phyloP scores from a whole-genome alignment of 2,888 invertebrate genomes.

The Tetragnatha montana region DNA sequence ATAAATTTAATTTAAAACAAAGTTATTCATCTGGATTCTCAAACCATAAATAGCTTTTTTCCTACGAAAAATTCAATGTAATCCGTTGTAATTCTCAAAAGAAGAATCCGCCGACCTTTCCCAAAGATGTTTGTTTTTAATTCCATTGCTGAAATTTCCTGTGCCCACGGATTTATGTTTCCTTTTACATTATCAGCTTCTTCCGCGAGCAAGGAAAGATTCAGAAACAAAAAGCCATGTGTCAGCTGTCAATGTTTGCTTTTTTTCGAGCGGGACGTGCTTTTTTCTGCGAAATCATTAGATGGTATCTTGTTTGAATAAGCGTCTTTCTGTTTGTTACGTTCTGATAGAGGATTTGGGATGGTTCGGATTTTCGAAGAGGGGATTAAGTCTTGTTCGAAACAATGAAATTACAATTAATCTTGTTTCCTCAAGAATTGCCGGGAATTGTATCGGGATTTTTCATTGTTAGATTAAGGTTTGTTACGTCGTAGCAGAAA shows the following conservation, averaged over 20 bases:
- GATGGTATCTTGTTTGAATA: slow-evolving; percentile 1
- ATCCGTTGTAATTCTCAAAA: not conserved
- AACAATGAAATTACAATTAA: not conserved
- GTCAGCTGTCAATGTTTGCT: not conserved
- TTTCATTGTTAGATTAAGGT: too few species aligned
- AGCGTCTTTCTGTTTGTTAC: not conserved
- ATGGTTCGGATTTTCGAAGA: not conserved
- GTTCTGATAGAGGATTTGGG: not conserved
- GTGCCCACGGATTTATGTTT: not conserved
- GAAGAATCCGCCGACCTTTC: not conserved
- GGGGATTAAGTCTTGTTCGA: not conserved
- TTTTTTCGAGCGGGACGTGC: not conserved
- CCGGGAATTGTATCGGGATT: too few species aligned
- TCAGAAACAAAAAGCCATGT: not conserved
- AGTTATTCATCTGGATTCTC: not conserved
- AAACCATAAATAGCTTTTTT: not conserved
- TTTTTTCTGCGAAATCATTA: not conserved
- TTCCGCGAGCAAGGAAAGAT: not conserved
- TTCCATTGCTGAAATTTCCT: not conserved
- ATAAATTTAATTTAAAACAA: not conserved
- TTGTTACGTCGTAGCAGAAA: too few species aligned
- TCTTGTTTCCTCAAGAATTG: not conserved
- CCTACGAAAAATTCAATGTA: too few species aligned
- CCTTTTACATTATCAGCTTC: not conserved
- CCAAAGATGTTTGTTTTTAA: not conserved